Evolutionary conservation across 2,113 vertebrate species (phyloP), one percentile per base, ranked within the genome.

Genomic region (Bubalus kerabau): DNA sequence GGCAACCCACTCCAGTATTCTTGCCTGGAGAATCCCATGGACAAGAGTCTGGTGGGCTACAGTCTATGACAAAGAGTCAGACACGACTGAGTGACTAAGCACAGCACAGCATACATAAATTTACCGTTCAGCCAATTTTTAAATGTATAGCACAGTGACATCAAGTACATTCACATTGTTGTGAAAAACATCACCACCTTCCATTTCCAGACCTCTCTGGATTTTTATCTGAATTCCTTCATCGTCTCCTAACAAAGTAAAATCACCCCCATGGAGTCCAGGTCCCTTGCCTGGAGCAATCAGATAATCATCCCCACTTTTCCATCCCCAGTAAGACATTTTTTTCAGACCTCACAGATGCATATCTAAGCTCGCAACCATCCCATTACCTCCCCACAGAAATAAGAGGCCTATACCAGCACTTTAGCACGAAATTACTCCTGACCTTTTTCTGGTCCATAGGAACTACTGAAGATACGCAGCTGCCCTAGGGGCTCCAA

Each of bases 401-500:
- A 95, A 62, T 84, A 82, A 91, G 48, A 90, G 56, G 80, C 1
- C 95, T 59, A 48, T 26, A 80, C 1, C 12, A 80, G 85, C 76
- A 46, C 32, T 92, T 82, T 3, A 91, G 60, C 32, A 89, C 14
- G 5, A 59, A 83, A 83, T 36, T 87, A 11, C 26, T 57, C 15
- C 98, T 98, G 93, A 99, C 98, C 98, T 98, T 97, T 98, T 84
- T 98, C 98, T 82, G 98, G 98, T 81, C 98, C 98, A 43, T 98
- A 97, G 76, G 81, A 74, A 90, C 98, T 90, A 64, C 97, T 98
- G 54, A 99, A 98, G 90, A 98, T 46, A 50, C 57, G 98, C 16
- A 98, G 95, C 52, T 57, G 92, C 48, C 98, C 98, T 24, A 98
- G 12, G 16, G 98, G 98, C 50, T 97, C 96, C 83, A 86, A 36